phyloP scores from a whole-genome alignment of 2,797 vertebrate genomes.

The Karalla daura region DNA sequence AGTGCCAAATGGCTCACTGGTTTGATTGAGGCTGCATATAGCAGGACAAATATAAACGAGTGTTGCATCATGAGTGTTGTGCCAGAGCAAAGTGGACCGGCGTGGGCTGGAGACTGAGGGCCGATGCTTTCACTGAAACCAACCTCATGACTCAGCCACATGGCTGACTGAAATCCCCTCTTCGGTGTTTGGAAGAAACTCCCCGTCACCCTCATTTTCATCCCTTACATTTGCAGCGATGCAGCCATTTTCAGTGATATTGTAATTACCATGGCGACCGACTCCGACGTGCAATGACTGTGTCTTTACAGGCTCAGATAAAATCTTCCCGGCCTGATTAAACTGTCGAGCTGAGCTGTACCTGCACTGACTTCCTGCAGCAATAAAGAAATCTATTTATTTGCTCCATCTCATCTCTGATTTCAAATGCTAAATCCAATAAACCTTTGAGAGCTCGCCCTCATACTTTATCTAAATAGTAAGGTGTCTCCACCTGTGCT shows the following conservation, averaged over 20 bases:
- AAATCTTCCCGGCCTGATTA: constrained; percentile 7
- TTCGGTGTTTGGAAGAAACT: not conserved
- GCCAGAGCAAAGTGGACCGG: constrained; percentile 19
- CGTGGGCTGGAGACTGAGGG: constrained; percentile 6
- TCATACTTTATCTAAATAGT: constrained; percentile 6
- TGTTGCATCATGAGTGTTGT: not conserved
- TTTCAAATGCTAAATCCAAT: constrained; percentile 1
- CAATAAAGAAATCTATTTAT: not conserved
- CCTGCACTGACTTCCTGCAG: no score
- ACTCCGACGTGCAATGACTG: constrained; percentile 6
- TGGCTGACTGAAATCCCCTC: constrained; percentile 3
- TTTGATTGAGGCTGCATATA: not conserved
- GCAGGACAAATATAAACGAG: not conserved
- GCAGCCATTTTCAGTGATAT: constrained; percentile 7
- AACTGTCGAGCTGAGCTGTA: not conserved
- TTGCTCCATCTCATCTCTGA: not conserved
- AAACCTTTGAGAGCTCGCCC: not conserved
- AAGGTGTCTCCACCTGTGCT: constrained; percentile 23
- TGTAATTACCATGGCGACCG: constrained; percentile 13
- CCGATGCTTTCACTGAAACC: constrained; percentile 40
- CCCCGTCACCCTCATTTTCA: not conserved
- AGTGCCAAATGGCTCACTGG: not conserved
- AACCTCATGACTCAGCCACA: constrained; percentile 48
- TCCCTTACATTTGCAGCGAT: constrained; percentile 5
- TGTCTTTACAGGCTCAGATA: constrained; percentile 20